phyloP scores from a whole-genome alignment of 2,888 invertebrate species.

The Celastrina argiolus region DNA sequence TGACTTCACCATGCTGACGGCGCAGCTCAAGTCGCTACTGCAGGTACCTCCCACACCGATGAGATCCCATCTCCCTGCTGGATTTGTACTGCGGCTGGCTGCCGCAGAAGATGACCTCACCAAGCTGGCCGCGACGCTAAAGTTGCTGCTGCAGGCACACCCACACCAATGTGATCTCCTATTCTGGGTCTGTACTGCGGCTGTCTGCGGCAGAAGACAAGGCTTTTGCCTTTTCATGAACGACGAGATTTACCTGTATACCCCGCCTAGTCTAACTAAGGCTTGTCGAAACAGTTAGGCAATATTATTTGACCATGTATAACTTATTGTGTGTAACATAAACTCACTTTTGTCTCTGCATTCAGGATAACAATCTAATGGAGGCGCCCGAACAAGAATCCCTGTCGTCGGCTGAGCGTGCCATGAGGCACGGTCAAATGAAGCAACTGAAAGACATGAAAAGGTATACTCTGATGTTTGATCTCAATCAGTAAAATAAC shows the following conservation, averaged over 20 bases:
- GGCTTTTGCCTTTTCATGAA: no score
- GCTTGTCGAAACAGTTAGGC: no score
- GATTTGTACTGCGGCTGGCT: slow-evolving; percentile 94
- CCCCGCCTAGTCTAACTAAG: no score
- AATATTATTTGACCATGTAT: no score
- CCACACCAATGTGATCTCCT: no score
- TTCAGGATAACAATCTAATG: slow-evolving; percentile 80
- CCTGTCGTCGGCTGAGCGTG: slow-evolving; percentile 85
- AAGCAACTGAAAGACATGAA: slow-evolving; percentile 90
- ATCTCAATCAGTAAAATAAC: no score
- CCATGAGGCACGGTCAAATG: slow-evolving; percentile 91
- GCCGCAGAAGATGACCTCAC: slow-evolving; percentile 93
- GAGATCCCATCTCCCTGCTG: no score
- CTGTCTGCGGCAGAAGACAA: no score
- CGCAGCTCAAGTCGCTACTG: slow-evolving; percentile 91
- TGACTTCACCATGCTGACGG: slow-evolving; percentile 93
- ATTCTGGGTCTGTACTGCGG: no score
- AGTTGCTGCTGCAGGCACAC: slow-evolving; percentile 86
- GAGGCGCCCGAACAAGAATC: slow-evolving; percentile 66
- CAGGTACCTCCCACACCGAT: no score
- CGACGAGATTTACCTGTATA: no score
- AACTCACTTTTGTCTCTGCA: slow-evolving; percentile 21
- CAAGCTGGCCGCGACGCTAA: slow-evolving; percentile 93
- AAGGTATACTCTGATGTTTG: slow-evolving; percentile 52
- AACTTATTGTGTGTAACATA: no score